These are phyloP conservation scores for Zophobas atratus DNA, from an alignment of 1,140 invertebrate species.

Conservation along the genomic window DNA sequence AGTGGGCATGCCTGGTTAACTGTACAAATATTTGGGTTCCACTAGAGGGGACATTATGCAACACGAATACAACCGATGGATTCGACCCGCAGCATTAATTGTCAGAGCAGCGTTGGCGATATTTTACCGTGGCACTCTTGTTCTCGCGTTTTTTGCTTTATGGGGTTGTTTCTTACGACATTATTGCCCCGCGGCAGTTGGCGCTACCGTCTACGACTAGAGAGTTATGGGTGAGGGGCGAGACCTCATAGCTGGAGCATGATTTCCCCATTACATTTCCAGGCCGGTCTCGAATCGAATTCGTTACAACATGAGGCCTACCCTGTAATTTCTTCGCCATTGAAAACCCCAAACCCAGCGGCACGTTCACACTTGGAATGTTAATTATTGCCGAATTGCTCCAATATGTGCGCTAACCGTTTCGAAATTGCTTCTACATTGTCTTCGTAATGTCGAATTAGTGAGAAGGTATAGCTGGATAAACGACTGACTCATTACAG, in stretches of 20 bases:
- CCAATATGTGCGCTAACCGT: too few relatives aligned
- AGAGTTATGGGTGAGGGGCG: constrained; percentile 25
- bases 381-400: not conserved
- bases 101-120: constrained; percentile 15
- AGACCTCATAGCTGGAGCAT: constrained; percentile 19
- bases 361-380: not conserved
- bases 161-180: constrained; percentile 41
- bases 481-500: too few relatives aligned
- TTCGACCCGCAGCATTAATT: constrained; percentile 33
- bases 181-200: constrained; percentile 33
- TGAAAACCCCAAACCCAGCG: not conserved
- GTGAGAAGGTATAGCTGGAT: too few relatives aligned
- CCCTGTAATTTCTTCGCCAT: too few relatives aligned
- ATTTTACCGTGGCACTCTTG: constrained; percentile 25
- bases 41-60: constrained; percentile 40
- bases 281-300: constrained; percentile 28
- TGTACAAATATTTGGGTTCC: constrained; percentile 35
- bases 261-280: constrained; percentile 27
- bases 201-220: constrained; percentile 18
- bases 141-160: constrained; percentile 40
- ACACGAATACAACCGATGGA: constrained; percentile 10
- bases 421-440: too few relatives aligned
- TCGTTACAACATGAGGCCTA: not conserved
- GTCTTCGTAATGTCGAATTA: too few relatives aligned
- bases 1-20: constrained; percentile 40